phyloP scores from a whole-genome alignment of 2,888 invertebrate genomes.

The Nomada ferruginata region DNA sequence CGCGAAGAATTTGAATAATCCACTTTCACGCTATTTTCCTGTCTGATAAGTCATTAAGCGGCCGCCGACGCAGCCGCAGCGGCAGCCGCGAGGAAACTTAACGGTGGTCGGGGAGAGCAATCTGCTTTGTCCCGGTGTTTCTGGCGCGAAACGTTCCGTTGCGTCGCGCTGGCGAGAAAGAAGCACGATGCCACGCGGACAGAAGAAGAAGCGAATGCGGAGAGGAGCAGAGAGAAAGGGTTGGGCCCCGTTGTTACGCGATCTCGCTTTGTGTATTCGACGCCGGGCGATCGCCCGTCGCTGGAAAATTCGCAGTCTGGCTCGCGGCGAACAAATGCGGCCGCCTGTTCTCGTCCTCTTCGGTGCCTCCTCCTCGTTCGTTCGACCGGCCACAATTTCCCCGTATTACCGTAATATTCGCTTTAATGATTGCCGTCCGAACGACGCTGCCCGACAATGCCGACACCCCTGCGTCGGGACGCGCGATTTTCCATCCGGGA shows the following conservation, averaged over 20 bases:
- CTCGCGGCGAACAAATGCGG: slow-evolving; percentile 56
- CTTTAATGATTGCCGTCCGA: slow-evolving; percentile 62
- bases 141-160: slow-evolving; percentile 55
- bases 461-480: slow-evolving; percentile 6
- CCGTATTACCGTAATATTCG: slow-evolving; percentile 72
- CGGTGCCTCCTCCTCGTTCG: slow-evolving; percentile 11
- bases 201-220: slow-evolving; percentile 57
- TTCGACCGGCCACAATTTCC: slow-evolving; percentile 66
- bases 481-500: slow-evolving; percentile 31
- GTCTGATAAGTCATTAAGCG: slow-evolving; percentile 54
- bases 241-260: slow-evolving; percentile 38
- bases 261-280: slow-evolving; percentile 68
- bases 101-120: slow-evolving; percentile 48
- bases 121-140: slow-evolving; percentile 62
- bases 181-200: slow-evolving; percentile 22
- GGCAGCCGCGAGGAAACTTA: slow-evolving; percentile 40
- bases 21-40: slow-evolving; percentile 57
- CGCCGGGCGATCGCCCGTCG: slow-evolving; percentile 62
- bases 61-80: slow-evolving; percentile 5
- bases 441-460: slow-evolving; percentile 37
- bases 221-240: slow-evolving; percentile 13
- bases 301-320: slow-evolving; percentile 75
- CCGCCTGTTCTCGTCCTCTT: slow-evolving; percentile 38
- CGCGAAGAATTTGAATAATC: slow-evolving; percentile 60
- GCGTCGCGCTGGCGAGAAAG: slow-evolving; percentile 67